Base-by-base conservation (phyloP, 2,797 vertebrate species). In the Halcyon leucocephala region DNA sequence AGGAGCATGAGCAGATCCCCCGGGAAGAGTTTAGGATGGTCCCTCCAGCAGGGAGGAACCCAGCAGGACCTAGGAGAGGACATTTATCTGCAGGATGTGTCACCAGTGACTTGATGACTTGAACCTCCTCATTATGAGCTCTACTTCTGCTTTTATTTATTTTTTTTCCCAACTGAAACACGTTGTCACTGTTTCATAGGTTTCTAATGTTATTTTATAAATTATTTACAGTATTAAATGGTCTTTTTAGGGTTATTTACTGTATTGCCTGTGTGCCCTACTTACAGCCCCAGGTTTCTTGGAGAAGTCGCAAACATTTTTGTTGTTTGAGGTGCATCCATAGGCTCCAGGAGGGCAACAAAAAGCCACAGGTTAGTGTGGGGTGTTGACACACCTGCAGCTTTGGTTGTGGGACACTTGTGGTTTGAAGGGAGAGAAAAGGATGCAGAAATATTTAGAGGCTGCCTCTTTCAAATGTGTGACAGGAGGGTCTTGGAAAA, bases 321-420 rank as follows among this genome's bases (percentile, higher is more conserved):
- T 2, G 10, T 44, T 1, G 0, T 66, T 89, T 73, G 35, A 74
- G 78, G 5, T 51, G 37, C 21, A 73, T 52, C n/a, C 2, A 0
- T 7, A 41, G 54, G 14, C 10, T 44, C 42, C 33, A 33, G 29
- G 28, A 35, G 15, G 12, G 51, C 1, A 10, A n/a, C 19, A 41
- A 58, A 74, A 74, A 22, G 1, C 9, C 8, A 1, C 2, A 16
- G 51, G 44, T 39, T 48, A 44, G 6, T 5, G 19, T 0, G 0
- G 33, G 39, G 24, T 65, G 20, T 49, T 82, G 33, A 54, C 74
- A 71, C 24, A 77, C 7, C 58, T 29, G 1, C n/a, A 39, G 48
- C 48, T 61, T 44, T 61, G 46, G 10, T 61, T 67, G 42, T 66
- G 69, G 74, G 31, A 10, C 70, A 14, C 33, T 83, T 49, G 29